These are phyloP conservation scores for Volucella bombylans DNA, from an alignment of 2,888 invertebrate genomes.

Conservation along the genomic window DNA sequence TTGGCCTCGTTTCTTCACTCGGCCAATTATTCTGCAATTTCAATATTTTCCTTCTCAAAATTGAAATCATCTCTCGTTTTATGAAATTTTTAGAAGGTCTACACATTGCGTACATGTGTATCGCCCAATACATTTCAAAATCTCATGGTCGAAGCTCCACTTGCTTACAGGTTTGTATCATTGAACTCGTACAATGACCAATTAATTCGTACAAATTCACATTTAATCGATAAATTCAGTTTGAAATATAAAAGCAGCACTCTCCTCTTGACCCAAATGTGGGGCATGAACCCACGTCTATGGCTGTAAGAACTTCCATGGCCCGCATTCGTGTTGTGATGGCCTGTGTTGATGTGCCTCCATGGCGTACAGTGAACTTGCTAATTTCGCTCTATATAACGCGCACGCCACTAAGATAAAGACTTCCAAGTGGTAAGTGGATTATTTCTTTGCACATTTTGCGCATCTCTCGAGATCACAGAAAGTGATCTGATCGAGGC, in stretches of 20 bases:
- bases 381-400: constrained; percentile 37
- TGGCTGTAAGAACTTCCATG: constrained; percentile 6
- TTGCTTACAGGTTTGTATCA: constrained; percentile 26
- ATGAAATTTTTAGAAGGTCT: background rate
- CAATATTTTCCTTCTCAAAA: too few species aligned
- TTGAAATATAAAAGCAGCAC: constrained; percentile 4
- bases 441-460: constrained; percentile 23
- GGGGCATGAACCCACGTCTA: constrained; percentile 12
- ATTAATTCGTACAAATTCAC: constrained; percentile 14
- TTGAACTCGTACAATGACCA: constrained; percentile 16
- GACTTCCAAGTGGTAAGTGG: constrained; percentile 31
- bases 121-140: background rate
- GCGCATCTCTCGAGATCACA: background rate
- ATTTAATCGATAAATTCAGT: background rate
- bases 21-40: too few species aligned
- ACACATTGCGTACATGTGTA: background rate
- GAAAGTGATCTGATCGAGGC: constrained; percentile 13
- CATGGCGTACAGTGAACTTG: constrained; percentile 61
- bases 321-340: background rate
- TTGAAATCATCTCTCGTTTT: too few species aligned
- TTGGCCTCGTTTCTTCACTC: too few species aligned
- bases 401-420: constrained; percentile 36
- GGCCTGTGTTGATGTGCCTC: too few species aligned
- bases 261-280: constrained; percentile 48
- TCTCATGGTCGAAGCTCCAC: constrained; percentile 16